Base-by-base conservation (phyloP, 2,113 vertebrate genomes). In the Chauna torquata region DNA sequence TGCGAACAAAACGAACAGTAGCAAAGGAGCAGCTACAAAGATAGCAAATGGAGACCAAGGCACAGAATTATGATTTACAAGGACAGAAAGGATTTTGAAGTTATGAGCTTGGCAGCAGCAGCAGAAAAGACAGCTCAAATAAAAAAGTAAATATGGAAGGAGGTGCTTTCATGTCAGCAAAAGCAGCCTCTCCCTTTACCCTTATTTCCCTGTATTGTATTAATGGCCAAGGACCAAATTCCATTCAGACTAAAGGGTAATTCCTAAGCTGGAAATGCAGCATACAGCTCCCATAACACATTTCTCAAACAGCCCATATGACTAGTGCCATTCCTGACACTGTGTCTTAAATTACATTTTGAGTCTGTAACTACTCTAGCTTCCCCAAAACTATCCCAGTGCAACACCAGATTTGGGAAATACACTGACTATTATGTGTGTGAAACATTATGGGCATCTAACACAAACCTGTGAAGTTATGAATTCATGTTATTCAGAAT, bases 381-480 rank as follows among this genome's bases (percentile, higher is more conserved):
- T 90, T 68, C 77, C 27, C 59, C 30, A 36, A n/a, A 70, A 25
- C 38, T 57, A 17, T 11, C 24, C 12, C 20, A 55, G 20, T 4
- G 3, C 40, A 76, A 38, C 16, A 62, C 20, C 22, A 27, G 42
- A 14, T 42, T 22, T 23, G 24, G 58, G 69, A 32, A 77, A 57
- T 7, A 20, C 1, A 18, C 0, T 0, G 40, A 22, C 34, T 27
- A 34, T 8, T 9, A 3, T 2, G 16, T 8, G 34, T 25, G 36
- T 24, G 82, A 90, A 50, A 42, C 55, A 30, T 38, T 2, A 12
- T 44, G 34, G 34, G n/a, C 15, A 66, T 18, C 23, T 36, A 34
- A 27, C 13, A 4, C 24, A 19, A 47, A n/a, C 22, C 52, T 6
- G 4, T 32, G 59, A 45, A 25, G 10, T 40, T 47, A 65, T 1